Percentiles rank a stretch among this genome's conserved stretches.
Evolutionary conservation across 2,797 vertebrate species (phyloP).

Genomic region (Hemitrygon akajei): DNA sequence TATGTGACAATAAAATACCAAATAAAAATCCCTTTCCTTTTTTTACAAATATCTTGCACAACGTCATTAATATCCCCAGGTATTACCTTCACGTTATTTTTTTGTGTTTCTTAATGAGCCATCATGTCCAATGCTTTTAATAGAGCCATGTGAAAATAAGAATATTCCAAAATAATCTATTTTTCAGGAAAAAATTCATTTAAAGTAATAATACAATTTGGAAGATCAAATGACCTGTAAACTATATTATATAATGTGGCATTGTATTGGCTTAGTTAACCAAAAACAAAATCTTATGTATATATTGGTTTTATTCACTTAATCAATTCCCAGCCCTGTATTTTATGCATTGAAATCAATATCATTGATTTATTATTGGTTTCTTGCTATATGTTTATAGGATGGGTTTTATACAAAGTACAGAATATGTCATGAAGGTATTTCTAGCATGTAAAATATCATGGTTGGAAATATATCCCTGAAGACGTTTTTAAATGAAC

Average conservation of each 20-base stretch:
- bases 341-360: not conserved
- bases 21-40: not conserved
- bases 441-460: not conserved
- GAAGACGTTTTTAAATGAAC: not conserved
- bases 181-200: not conserved
- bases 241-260: constrained; percentile 61
- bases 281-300: not conserved
- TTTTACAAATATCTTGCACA: not conserved
- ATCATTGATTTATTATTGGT: not conserved
- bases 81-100: not conserved
- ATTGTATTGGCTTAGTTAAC: constrained; percentile 66
- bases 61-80: not conserved
- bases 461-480: not conserved
- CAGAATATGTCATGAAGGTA: not conserved
- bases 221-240: constrained; percentile 35
- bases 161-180: not conserved
- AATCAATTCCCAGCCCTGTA: not conserved
- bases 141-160: not conserved
- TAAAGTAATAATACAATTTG: not conserved
- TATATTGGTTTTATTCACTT: not conserved
- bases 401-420: not conserved
- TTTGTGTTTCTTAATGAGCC: not conserved
- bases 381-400: not conserved
- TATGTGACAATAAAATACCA: not conserved
- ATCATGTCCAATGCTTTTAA: not conserved